Evolutionary conservation across 2,113 vertebrate species (phyloP).

Genomic region (Suncus etruscus): DNA sequence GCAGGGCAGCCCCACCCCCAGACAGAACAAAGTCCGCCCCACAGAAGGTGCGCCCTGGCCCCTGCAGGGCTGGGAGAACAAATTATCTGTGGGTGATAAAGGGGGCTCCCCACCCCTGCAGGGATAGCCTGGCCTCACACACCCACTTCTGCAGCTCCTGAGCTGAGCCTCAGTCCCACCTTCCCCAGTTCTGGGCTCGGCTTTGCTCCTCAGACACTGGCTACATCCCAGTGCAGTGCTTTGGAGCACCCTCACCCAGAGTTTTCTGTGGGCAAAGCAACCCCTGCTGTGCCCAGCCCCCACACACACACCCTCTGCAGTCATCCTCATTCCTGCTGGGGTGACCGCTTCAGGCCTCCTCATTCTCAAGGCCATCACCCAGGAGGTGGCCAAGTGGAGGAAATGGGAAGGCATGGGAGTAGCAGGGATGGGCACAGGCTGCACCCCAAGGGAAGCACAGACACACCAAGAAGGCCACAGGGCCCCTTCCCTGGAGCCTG

Average conservation of each 20-base stretch:
- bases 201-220: background rate
- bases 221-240: background rate
- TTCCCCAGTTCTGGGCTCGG: background rate
- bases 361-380: background rate
- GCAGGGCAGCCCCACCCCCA: background rate
- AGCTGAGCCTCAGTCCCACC: background rate
- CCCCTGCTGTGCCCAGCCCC: background rate
- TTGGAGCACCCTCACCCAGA: background rate
- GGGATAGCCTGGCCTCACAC: background rate
- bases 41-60: background rate
- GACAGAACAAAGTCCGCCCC: background rate
- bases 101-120: background rate
- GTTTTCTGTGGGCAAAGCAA: background rate
- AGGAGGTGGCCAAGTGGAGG: background rate
- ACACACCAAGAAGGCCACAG: too few relatives aligned
- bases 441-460: too few relatives aligned
- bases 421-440: too few relatives aligned
- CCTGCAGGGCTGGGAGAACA: background rate
- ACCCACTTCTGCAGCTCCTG: background rate
- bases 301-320: background rate
- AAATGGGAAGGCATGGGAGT: too few relatives aligned
- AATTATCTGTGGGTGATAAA: slow-evolving; percentile 32
- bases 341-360: background rate
- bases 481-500: too few relatives aligned
- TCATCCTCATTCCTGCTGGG: background rate